Percentiles rank a stretch among this genome's conserved stretches.
These are phyloP conservation scores for Phaethornis superciliosus DNA, from an alignment of 2,113 vertebrate genomes.

Conservation along the genomic window DNA sequence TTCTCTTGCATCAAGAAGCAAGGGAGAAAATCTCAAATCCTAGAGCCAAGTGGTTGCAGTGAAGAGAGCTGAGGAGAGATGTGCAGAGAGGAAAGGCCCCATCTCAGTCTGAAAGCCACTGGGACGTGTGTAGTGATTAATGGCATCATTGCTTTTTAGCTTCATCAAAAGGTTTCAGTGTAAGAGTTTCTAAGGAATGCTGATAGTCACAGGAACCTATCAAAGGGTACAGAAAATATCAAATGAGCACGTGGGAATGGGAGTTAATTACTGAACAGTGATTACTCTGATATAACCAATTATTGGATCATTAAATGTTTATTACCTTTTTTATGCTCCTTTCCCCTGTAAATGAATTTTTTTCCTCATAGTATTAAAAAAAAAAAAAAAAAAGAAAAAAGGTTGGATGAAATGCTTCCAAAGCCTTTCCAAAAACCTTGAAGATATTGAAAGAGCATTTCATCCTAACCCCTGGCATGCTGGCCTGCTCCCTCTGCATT, in stretches of 20 bases:
- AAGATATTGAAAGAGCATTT: conserved; percentile 53
- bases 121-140: conserved; percentile 47
- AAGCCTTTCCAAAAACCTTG: conserved; percentile 32
- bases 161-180: conserved; percentile 69
- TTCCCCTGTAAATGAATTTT: conserved; percentile 75
- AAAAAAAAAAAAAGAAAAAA: not conserved
- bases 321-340: conserved; percentile 80
- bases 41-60: not conserved
- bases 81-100: not conserved
- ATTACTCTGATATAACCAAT: conserved; percentile 84
- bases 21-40: not conserved
- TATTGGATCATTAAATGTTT: conserved; percentile 86
- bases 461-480: conserved; percentile 31
- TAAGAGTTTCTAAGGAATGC: conserved; percentile 70
- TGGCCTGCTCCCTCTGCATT: not conserved
- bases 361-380: conserved; percentile 72
- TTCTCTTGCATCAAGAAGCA: not conserved
- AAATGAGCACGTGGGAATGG: conserved; percentile 72
- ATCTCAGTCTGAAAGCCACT: conserved; percentile 27
- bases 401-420: conserved; percentile 37
- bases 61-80: not conserved
- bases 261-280: conserved; percentile 84
- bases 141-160: conserved; percentile 51
- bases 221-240: conserved; percentile 73
- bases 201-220: conserved; percentile 73